Conservation (phyloP, 2,797 vertebrate species). For the Coregonus suidteri region DNA sequence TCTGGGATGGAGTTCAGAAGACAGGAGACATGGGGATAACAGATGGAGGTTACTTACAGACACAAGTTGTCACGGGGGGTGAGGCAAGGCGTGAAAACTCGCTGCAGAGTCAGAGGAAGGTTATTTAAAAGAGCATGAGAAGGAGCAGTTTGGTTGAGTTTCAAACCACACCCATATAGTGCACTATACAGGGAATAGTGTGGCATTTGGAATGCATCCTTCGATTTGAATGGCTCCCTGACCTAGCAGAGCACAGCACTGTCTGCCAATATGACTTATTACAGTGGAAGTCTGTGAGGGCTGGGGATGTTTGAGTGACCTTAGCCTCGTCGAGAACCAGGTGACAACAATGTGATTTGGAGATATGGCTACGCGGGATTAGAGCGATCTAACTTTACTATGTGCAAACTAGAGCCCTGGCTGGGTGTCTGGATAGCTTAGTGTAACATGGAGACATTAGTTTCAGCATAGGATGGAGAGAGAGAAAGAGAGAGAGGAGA, state of each 20-base stretch:
- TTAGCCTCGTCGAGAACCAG: slow-evolving; percentile 26
- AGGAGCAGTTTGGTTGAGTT: slow-evolving; percentile 36
- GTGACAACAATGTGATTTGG: slow-evolving; percentile 33
- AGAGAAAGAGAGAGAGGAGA: slow-evolving; percentile 59
- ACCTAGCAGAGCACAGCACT: slow-evolving; percentile 30
- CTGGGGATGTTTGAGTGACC: slow-evolving; percentile 13
- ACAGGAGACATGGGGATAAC: slow-evolving; percentile 54
- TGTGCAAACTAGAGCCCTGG: slow-evolving; percentile 24
- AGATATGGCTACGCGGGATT: slow-evolving; percentile 38
- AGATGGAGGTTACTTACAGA: slow-evolving; percentile 68
- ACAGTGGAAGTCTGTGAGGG: slow-evolving; percentile 8
- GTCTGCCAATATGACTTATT: slow-evolving; percentile 54
- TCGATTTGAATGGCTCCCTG: slow-evolving; percentile 35
- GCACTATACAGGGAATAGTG: slow-evolving; percentile 12
- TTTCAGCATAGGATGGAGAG: slow-evolving; percentile 27
- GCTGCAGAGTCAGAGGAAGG: slow-evolving; percentile 48
- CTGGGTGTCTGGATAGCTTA: slow-evolving; percentile 15
- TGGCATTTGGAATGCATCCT: background rate
- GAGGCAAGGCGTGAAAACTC: slow-evolving; percentile 63
- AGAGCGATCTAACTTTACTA: slow-evolving; percentile 16
- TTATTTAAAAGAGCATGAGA: slow-evolving; percentile 60
- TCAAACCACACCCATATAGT: background rate
- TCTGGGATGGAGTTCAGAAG: slow-evolving; percentile 34
- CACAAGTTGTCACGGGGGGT: slow-evolving; percentile 53
- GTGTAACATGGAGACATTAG: slow-evolving; percentile 61